phyloP scores from a whole-genome alignment of 2,888 invertebrate genomes.

The Acronicta psi region DNA sequence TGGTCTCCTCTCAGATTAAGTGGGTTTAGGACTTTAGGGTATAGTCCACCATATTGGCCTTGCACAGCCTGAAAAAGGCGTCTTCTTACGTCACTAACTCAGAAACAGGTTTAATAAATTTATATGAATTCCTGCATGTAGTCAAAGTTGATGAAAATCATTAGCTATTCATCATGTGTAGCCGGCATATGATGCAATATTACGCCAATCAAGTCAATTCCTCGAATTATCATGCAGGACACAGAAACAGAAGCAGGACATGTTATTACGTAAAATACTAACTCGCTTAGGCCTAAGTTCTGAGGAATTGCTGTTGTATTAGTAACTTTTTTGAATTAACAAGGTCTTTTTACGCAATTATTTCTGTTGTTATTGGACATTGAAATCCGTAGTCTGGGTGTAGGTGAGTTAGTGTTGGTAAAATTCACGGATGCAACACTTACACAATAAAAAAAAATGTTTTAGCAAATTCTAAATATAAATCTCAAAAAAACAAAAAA shows the following conservation, averaged over 20 bases:
- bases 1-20: too few relatives aligned
- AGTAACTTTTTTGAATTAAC: not conserved
- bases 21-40: too few relatives aligned
- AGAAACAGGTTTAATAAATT: slow-evolving; percentile 2
- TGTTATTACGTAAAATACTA: slow-evolving; percentile 27
- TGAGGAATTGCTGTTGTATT: slow-evolving; percentile 4
- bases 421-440: too few relatives aligned
- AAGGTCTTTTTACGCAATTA: too few relatives aligned
- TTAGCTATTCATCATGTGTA: slow-evolving; percentile 31
- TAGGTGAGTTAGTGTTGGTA: too few relatives aligned
- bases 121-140: slow-evolving; percentile 14
- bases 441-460: too few relatives aligned
- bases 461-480: too few relatives aligned
- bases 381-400: too few relatives aligned
- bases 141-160: slow-evolving; percentile 20
- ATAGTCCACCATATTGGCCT: too few relatives aligned
- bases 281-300: slow-evolving; percentile 4
- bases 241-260: slow-evolving; percentile 9
- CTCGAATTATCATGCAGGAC: slow-evolving; percentile 36
- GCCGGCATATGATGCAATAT: slow-evolving; percentile 24
- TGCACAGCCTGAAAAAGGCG: too few relatives aligned
- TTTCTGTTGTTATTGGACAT: too few relatives aligned
- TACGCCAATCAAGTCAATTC: slow-evolving; percentile 31
- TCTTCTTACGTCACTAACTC: not conserved
- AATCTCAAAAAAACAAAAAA: too few relatives aligned